These are phyloP conservation scores for Trialeurodes vaporariorum DNA, from an alignment of 1,140 invertebrate genomes.

Conservation along the genomic window DNA sequence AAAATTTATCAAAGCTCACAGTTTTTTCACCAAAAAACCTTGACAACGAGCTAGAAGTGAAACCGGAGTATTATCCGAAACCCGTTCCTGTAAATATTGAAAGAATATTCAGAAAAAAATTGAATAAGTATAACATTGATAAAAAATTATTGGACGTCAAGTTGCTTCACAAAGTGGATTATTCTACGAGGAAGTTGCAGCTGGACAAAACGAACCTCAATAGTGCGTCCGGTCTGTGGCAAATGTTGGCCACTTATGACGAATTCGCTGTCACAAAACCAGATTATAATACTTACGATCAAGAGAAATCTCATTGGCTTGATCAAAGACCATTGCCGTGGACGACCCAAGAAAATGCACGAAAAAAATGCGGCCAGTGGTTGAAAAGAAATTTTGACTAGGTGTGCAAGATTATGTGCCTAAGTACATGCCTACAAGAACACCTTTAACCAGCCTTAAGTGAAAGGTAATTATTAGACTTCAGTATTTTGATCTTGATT, in stretches of 20 bases:
- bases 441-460: no score
- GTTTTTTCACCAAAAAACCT: neutral
- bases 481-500: no score
- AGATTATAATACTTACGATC: neutral
- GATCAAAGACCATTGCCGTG: neutral
- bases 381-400: conserved; percentile 5
- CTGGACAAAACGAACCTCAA: no score
- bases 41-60: neutral
- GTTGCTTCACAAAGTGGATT: no score
- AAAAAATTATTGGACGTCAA: neutral
- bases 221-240: neutral
- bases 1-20: neutral
- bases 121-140: neutral
- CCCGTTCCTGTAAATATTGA: neutral
- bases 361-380: neutral
- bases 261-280: neutral
- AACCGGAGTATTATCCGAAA: neutral
- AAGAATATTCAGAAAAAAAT: neutral
- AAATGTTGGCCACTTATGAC: neutral
- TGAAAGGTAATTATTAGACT: no score
- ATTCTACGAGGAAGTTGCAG: no score
- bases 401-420: no score
- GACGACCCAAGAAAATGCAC: neutral
- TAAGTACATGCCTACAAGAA: no score
- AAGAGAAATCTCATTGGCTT: neutral